Base-by-base conservation (phyloP, 2,113 vertebrate species). In the Passer montanus region DNA sequence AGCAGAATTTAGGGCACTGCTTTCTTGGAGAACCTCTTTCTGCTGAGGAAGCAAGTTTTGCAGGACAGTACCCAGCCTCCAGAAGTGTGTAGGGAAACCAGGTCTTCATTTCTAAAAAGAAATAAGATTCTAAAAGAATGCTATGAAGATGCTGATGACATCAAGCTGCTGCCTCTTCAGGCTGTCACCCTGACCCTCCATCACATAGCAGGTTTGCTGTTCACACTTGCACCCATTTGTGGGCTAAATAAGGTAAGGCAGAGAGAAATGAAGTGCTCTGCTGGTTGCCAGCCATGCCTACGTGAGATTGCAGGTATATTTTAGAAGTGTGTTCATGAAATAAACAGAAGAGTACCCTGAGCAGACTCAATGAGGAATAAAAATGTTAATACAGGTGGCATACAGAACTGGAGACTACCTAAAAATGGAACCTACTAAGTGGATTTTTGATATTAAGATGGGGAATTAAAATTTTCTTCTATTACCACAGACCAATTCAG, bases 401-500 rank as follows among this genome's bases (percentile, higher is more conserved):
- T 89, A 90, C 93, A 88, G 96, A 93, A 95, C 88, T 74, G 77
- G 95, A 97, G 97, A 98, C 97, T 97, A 97, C 92, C 97, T 98
- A 91, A 94, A 98, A 98, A 41, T 6, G 41, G 41, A 41, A 15
- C 41, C 41, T 41, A 41, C 95, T 95, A 97, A 98, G 96, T 97
- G 97, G 94, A 95, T 97, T 98, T 98, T 97, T 93, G 91, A 97
- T 98, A 97, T 97, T 98, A 97, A 98, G 97, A 97, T 75, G 23
- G 95, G 87, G 87, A 90, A 90, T 95, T 97, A 82, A 79, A 74
- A 95, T 98, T 98, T 98, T 98, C 96, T 96, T 93, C 59, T 94
- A 97, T 97, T 96, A 96, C 79, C 89, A 91, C 50, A 95, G 82
- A 96, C 74, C 76, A 82, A 96, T 94, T 91, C 89, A 96, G 62